Conservation (phyloP, 2,113 vertebrate genomes). For the Tonatia bakeri region DNA sequence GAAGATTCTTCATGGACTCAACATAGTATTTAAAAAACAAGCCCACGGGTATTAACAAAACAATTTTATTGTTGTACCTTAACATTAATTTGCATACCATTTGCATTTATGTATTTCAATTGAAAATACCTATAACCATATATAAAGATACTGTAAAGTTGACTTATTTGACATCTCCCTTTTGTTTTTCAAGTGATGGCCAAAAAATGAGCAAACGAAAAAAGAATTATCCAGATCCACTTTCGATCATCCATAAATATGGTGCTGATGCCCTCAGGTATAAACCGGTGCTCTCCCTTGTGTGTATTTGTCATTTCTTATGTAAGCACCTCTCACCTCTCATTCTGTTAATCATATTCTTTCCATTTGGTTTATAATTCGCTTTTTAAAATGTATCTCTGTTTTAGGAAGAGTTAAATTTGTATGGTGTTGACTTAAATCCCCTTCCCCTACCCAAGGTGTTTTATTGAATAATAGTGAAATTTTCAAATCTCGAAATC, state of each 20-base stretch:
- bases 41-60: neutral
- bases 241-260: conserved; percentile 87
- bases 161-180: neutral
- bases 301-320: neutral
- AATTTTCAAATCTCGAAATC: neutral
- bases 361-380: neutral
- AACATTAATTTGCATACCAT: neutral
- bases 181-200: conserved; percentile 88
- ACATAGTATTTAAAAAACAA: neutral
- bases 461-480: neutral
- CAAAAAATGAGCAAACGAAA: conserved; percentile 99
- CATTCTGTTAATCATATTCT: neutral
- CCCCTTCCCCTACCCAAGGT: too few species aligned
- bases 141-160: neutral
- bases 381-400: neutral
- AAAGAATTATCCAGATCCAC: conserved; percentile 98
- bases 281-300: neutral
- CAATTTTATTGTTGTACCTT: neutral
- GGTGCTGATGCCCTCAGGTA: conserved; percentile 97
- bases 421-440: neutral
- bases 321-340: neutral
- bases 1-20: neutral
- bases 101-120: neutral
- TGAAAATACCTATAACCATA: neutral
- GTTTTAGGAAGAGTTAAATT: neutral